Conservation (phyloP, 2,113 vertebrate species). For the Globicephala melas region DNA sequence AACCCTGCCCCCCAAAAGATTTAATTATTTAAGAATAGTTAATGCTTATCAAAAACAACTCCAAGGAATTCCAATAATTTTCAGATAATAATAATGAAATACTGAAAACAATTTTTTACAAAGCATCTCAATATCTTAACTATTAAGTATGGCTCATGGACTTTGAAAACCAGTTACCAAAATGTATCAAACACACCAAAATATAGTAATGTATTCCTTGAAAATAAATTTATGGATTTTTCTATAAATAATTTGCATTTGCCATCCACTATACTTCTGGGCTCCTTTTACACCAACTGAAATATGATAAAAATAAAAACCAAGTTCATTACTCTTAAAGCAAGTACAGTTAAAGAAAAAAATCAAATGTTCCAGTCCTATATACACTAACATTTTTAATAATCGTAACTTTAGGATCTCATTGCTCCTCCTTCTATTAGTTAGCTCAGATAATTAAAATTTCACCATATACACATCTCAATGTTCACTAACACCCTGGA, state of each 20-base stretch:
- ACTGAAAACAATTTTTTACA: not conserved
- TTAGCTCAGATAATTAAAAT: not conserved
- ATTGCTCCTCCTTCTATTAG: not conserved
- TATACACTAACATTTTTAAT: not conserved
- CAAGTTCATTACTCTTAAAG: not conserved
- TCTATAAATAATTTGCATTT: not conserved
- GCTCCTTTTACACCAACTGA: not conserved
- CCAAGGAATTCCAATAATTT: not conserved
- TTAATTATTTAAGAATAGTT: slow-evolving; percentile 15
- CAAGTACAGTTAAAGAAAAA: slow-evolving; percentile 25
- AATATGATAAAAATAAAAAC: not conserved
- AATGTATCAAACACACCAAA: slow-evolving; percentile 20
- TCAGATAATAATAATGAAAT: not conserved
- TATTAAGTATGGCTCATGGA: not conserved
- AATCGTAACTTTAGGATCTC: not conserved
- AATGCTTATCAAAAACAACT: not conserved
- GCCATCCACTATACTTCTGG: not conserved
- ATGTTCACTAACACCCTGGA: not conserved
- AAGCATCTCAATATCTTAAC: not conserved
- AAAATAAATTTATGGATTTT: not conserved
- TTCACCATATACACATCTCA: not conserved
- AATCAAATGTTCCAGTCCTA: not conserved
- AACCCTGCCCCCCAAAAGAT: not conserved
- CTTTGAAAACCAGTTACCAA: not conserved
- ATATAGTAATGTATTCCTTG: not conserved